Conservation (phyloP, 2,797 vertebrate genomes). For the Streptopelia turtur region DNA sequence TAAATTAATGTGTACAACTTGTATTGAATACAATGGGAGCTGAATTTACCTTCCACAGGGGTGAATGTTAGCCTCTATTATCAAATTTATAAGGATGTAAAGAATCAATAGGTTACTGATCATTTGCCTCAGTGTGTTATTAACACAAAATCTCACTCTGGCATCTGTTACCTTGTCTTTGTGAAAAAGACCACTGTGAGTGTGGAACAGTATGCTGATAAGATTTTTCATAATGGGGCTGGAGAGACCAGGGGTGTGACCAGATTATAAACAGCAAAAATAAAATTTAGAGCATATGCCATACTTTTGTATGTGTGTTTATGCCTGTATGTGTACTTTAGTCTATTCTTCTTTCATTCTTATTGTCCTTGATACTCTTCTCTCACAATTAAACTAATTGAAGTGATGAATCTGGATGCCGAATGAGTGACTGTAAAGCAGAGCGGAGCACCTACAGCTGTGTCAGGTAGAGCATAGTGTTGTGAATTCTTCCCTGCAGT, state of each 20-base stretch:
- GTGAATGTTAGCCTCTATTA: background rate
- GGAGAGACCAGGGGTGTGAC: background rate
- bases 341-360: background rate
- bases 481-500: background rate
- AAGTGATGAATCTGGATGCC: slow-evolving; percentile 13
- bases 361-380: slow-evolving; percentile 1
- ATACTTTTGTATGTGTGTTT: background rate
- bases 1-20: background rate
- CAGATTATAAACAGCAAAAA: background rate
- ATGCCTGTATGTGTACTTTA: background rate
- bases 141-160: background rate
- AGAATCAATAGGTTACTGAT: background rate
- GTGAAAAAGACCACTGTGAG: background rate
- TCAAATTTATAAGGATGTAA: background rate
- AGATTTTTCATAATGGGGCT: background rate
- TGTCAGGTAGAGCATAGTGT: background rate
- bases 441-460: background rate
- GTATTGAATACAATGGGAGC: background rate
- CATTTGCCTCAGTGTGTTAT: background rate
- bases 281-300: background rate
- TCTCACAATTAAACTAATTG: background rate
- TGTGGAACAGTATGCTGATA: background rate
- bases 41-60: background rate
- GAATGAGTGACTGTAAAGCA: background rate
- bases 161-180: background rate